These are phyloP conservation scores for Leuciscus waleckii DNA, from an alignment of 2,797 vertebrate species.

Conservation along the genomic window DNA sequence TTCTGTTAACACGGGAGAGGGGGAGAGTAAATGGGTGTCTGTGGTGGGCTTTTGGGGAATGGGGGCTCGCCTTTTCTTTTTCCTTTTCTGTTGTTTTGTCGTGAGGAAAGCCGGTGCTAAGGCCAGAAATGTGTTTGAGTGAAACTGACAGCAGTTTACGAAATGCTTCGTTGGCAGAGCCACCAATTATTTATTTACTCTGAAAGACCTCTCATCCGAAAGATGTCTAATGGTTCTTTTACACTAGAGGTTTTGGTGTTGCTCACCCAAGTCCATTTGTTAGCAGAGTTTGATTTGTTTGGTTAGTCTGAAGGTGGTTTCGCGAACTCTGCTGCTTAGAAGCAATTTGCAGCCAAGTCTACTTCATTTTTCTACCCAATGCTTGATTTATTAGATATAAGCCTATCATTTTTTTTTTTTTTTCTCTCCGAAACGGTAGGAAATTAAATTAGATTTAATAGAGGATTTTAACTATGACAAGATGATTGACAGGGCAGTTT, in stretches of 20 bases:
- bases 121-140: constrained; percentile 51
- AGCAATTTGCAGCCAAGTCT: neutral
- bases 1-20: constrained; percentile 86
- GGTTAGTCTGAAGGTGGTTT: constrained; percentile 28
- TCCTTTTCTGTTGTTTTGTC: constrained; percentile 36
- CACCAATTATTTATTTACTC: constrained; percentile 63
- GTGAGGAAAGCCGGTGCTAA: constrained; percentile 22
- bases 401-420: neutral
- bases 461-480: no score
- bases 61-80: constrained; percentile 52
- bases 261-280: constrained; percentile 36
- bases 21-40: constrained; percentile 75
- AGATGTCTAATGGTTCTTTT: constrained; percentile 45
- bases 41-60: constrained; percentile 76
- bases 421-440: neutral
- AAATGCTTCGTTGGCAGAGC: constrained; percentile 54
- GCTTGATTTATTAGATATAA: neutral
- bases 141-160: constrained; percentile 61
- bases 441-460: no score
- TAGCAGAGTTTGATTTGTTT: constrained; percentile 19
- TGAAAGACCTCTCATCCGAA: constrained; percentile 46
- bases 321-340: constrained; percentile 30
- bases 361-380: neutral
- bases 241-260: constrained; percentile 19
- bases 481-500: no score